Evolutionary conservation across 1,140 invertebrate genomes (phyloP).

Genomic region (Zaprionus capensis): DNA sequence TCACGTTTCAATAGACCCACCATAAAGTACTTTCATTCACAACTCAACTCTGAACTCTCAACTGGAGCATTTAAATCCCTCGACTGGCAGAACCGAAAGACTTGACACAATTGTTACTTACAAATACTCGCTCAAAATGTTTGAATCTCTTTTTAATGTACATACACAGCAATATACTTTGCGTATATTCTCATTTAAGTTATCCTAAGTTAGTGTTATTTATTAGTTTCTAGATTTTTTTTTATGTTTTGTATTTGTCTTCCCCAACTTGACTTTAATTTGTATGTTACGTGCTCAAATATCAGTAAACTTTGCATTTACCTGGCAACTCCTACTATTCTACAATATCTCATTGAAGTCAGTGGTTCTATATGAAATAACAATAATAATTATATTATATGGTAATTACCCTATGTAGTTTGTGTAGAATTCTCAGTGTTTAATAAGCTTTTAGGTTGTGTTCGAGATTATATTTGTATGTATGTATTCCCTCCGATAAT

Average conservation of each 20-base stretch:
- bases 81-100: slow-evolving; percentile 47
- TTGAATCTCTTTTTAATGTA: slow-evolving; percentile 17
- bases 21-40: slow-evolving; percentile 8
- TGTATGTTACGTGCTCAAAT: slow-evolving; percentile 33
- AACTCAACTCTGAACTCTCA: slow-evolving; percentile 39
- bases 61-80: slow-evolving; percentile 59
- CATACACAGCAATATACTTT: slow-evolving; percentile 40
- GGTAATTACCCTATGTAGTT: slow-evolving; percentile 6
- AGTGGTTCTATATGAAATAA: slow-evolving; percentile 15
- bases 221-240: slow-evolving; percentile 42
- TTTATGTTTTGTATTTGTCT: slow-evolving; percentile 45
- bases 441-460: slow-evolving; percentile 60
- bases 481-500: background rate
- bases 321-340: slow-evolving; percentile 20
- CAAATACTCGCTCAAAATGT: slow-evolving; percentile 52
- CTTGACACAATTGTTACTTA: slow-evolving; percentile 53
- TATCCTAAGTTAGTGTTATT: slow-evolving; percentile 34
- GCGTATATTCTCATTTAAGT: slow-evolving; percentile 31
- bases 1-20: slow-evolving; percentile 51
- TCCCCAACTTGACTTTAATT: slow-evolving; percentile 47
- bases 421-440: slow-evolving; percentile 6
- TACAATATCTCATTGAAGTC: slow-evolving; percentile 12
- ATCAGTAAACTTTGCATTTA: slow-evolving; percentile 54
- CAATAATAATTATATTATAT: background rate
- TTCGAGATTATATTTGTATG: slow-evolving; percentile 40